Evolutionary conservation across 2,888 invertebrate genomes (phyloP), one percentile per base, ranked within the genome.

Genomic region (Calliphora vomitoria): DNA sequence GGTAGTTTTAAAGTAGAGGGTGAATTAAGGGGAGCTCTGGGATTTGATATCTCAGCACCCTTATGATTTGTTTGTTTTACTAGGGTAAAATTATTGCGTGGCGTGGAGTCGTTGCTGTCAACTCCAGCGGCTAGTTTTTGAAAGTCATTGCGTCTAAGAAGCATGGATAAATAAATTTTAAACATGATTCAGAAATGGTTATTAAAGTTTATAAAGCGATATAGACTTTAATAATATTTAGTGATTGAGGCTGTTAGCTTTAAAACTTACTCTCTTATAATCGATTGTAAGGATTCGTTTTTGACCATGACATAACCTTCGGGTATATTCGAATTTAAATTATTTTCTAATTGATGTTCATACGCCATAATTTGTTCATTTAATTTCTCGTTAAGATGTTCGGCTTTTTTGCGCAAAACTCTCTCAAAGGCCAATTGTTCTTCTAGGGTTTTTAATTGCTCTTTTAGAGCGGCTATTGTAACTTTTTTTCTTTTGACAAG

Each of bases 341-440:
- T 86, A 35, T 82, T 80, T 64, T 86, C 86, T 38, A 91, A 72
- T 76, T 89, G 89, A 0, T 88, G 89, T n/a, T 92, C 91, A 31
- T 90, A 94, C 80, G 94, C 94, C 89, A 95, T 94, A 90, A 96
- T 94, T 92, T 96, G 95, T 20, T 95, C 94, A 74, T 95, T 95
- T 5, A 96, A 93, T 90, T 95, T 95, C 85, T 94, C 93, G 90
- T 96, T 96, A 44, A 95, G 91, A 89, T 95, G 95, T 90, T 96
- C 96, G 1, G 95, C 94, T 91, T 96, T 95, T 88, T 95, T 95
- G n/a, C 96, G 94, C 89, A 95, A 94, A 0, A 94, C 94, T 53
- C 95, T 95, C 92, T 96, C 96, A 60, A 95, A 95, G 87, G 95
- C 95, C 4, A 96, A 91, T 92, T 96, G 95, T 80, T 95, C 95